These are phyloP conservation scores for Dioctria rufipes DNA, from an alignment of 2,888 invertebrate species.

Conservation along the genomic window DNA sequence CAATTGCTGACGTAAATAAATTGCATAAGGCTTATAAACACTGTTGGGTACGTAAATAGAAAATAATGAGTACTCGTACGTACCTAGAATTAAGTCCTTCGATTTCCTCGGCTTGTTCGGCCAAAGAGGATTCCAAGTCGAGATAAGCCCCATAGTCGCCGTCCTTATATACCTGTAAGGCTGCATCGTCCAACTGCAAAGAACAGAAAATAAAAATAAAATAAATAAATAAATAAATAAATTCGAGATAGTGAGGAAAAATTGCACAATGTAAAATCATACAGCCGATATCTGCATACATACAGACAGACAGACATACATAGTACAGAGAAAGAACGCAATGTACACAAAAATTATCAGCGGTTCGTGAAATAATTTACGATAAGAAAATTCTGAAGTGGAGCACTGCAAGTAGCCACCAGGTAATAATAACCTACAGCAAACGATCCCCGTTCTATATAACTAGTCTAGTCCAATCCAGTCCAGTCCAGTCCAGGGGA, in stretches of 20 bases:
- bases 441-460: not conserved
- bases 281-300: not conserved
- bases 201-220: conserved; percentile 3
- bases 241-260: conserved; percentile 21
- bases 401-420: conserved; percentile 20
- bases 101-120: conserved; percentile 97
- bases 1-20: conserved; percentile 48
- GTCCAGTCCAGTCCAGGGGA: not conserved
- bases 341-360: not conserved
- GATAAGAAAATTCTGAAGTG: conserved; percentile 39
- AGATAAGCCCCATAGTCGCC: conserved; percentile 98
- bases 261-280: conserved; percentile 10
- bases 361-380: conserved; percentile 38
- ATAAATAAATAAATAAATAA: not conserved
- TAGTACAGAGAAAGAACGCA: not conserved
- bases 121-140: conserved; percentile 96
- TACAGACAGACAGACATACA: no score
- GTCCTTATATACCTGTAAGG: conserved; percentile 96
- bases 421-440: conserved; percentile 39
- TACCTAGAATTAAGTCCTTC: conserved; percentile 96
- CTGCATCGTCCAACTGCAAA: conserved; percentile 96
- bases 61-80: conserved; percentile 68
- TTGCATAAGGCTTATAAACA: conserved; percentile 24
- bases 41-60: conserved; percentile 10
- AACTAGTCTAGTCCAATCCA: no score